Evolutionary conservation across 1,140 invertebrate genomes (phyloP), one percentile per base, ranked within the genome.

Genomic region (Dreissena polymorpha): DNA sequence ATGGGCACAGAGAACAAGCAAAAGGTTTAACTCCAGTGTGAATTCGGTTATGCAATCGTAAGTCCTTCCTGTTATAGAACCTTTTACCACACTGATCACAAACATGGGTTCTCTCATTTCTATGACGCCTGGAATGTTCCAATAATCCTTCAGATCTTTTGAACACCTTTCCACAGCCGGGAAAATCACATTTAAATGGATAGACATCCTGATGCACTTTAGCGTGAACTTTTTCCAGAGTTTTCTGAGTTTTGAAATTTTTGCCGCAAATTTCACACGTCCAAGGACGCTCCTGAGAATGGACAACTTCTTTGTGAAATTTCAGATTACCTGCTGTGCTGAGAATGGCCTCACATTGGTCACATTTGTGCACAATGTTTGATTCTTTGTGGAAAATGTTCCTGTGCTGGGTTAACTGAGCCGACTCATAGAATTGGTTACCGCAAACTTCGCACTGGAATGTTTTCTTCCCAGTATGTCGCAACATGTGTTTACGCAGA

Each of bases 381-480:
- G n/a, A 29, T 29, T 65, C 57, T 18, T 51, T 65, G 18, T 82
- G 79, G 5, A 49, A 25, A 25, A 29, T 67, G 51, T 67, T 49
- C 23, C 53, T 74, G 90, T 98, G 97, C 79, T 97, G 94, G 81
- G 96, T 93, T 29, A 98, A 93, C 91, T 97, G 96, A 93, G 96
- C 97, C 89, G 97, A 97, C 73, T 96, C 94, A 60, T 96, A 95
- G 92, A 98, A 98, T 2, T 97, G 96, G 91, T 97, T 98, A 29
- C 96, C 96, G 89, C 98, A 99, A 0, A 96, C 95, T 73, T 95
- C 94, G 90, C 98, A 99, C 89, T 98, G 96, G 93, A 98, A 98
- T 0, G 98, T 97, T 91, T 98, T 98, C 86, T 98, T 97, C 88
- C 98, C 97, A 0, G 97, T 98, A 72, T 99, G 98, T 0, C 97